Conservation (phyloP, 2,888 invertebrate genomes). For the Troides oblongomaculatus region DNA sequence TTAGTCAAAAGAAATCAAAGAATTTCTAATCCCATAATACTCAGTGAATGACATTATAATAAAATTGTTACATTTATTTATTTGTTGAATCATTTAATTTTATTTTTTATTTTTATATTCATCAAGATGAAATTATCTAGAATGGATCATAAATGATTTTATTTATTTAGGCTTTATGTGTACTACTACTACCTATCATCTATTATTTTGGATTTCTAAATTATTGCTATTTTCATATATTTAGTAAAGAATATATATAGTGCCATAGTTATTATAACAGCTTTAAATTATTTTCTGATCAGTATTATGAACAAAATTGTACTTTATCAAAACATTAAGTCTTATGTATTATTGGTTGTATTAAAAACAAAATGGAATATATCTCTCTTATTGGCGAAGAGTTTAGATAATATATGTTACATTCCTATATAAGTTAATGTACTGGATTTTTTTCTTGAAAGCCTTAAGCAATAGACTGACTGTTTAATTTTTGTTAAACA, state of each 20-base stretch:
- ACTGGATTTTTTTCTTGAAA: background rate
- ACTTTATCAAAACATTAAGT: conserved; percentile 9
- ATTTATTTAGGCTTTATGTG: background rate
- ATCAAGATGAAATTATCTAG: background rate
- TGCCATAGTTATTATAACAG: conserved; percentile 18
- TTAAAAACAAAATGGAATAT: background rate
- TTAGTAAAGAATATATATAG: background rate
- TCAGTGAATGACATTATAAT: conserved; percentile 20
- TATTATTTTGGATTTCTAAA: too few species aligned
- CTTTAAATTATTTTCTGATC: conserved; percentile 14
- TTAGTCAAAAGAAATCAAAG: conserved; percentile 14
- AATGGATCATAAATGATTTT: background rate
- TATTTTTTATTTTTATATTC: background rate
- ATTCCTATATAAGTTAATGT: background rate
- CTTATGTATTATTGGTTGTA: conserved; percentile 17
- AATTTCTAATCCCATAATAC: conserved; percentile 12
- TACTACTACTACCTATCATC: background rate
- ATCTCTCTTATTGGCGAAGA: background rate
- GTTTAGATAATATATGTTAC: background rate
- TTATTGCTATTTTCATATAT: too few species aligned
- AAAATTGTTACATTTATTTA: conserved; percentile 5
- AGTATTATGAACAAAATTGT: conserved; percentile 27
- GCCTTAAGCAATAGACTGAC: background rate
- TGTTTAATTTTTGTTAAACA: background rate
- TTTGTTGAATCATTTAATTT: background rate